Percentiles rank a stretch among this genome's conserved stretches.
Conservation (phyloP, 2,113 vertebrate species). For the Trogon surrucura region DNA sequence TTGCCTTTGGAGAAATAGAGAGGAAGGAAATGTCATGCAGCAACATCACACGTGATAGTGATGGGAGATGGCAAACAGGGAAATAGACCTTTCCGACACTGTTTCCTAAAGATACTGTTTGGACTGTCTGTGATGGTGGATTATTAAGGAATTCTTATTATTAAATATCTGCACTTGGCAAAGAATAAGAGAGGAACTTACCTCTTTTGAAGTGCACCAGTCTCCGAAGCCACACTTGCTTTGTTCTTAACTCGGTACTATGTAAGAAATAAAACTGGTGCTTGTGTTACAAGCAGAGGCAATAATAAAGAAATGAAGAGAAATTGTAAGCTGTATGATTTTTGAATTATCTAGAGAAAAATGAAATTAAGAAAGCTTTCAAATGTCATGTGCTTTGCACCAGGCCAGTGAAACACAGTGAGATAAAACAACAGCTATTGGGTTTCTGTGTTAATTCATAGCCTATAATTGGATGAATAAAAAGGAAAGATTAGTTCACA, state of each 20-base stretch:
- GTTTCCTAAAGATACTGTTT: constrained; percentile 76
- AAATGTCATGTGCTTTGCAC: not conserved
- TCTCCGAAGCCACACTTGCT: not conserved
- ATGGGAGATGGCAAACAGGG: constrained; percentile 54
- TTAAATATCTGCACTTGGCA: not conserved
- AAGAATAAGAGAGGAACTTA: not conserved
- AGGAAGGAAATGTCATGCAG: constrained; percentile 78
- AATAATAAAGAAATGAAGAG: constrained; percentile 13
- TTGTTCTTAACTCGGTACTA: not conserved
- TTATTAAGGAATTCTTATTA: not conserved
- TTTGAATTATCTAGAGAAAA: not conserved
- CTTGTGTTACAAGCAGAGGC: not conserved
- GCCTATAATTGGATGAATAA: not conserved
- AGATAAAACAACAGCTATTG: not conserved
- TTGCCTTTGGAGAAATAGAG: constrained; percentile 68
- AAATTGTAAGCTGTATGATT: not conserved
- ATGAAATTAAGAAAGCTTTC: constrained; percentile 9
- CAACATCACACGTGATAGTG: constrained; percentile 33
- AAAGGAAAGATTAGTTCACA: not conserved
- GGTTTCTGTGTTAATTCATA: not conserved
- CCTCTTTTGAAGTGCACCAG: not conserved
- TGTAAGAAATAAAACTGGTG: not conserved
- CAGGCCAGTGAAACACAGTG: not conserved
- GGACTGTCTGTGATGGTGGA: not conserved
- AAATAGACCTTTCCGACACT: constrained; percentile 70